These are phyloP conservation scores for Orycteropus afer DNA, from an alignment of 2,113 vertebrate species.

Conservation along the genomic window DNA sequence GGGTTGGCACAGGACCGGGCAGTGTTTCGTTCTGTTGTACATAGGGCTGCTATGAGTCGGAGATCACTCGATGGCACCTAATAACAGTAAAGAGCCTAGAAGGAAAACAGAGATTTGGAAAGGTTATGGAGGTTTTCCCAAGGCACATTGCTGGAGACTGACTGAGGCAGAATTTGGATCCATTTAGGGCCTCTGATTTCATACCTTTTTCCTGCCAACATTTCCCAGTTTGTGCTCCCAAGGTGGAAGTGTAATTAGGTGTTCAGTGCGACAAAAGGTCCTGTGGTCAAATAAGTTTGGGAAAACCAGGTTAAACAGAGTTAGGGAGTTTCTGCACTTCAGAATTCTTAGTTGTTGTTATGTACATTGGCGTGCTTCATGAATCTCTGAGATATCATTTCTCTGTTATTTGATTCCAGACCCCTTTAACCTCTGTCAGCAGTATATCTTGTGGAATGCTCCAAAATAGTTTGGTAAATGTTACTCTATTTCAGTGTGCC, in stretches of 20 bases:
- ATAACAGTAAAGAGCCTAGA: no score
- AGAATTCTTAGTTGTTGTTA: background rate
- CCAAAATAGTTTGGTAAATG: background rate
- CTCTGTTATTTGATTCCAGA: background rate
- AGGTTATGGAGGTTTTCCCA: background rate
- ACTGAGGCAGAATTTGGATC: background rate
- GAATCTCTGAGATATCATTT: background rate
- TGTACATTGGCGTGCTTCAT: background rate
- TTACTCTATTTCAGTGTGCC: background rate
- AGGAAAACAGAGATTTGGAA: background rate
- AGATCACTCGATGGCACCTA: no score
- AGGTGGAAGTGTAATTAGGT: background rate
- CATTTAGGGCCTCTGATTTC: background rate
- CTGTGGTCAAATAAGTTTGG: background rate
- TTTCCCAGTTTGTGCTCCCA: background rate
- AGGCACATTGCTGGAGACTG: background rate
- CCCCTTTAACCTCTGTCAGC: background rate
- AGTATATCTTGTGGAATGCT: background rate
- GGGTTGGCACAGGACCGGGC: no score
- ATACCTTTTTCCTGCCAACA: background rate
- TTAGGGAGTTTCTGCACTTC: background rate
- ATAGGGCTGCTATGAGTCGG: no score
- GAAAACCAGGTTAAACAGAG: background rate
- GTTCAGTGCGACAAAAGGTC: background rate
- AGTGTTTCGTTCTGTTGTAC: no score